A percentile compares a stretch with the other conserved stretches of the same genome.
phyloP scores from a whole-genome alignment of 2,888 invertebrate species.

The Chaitophorus viminalis region DNA sequence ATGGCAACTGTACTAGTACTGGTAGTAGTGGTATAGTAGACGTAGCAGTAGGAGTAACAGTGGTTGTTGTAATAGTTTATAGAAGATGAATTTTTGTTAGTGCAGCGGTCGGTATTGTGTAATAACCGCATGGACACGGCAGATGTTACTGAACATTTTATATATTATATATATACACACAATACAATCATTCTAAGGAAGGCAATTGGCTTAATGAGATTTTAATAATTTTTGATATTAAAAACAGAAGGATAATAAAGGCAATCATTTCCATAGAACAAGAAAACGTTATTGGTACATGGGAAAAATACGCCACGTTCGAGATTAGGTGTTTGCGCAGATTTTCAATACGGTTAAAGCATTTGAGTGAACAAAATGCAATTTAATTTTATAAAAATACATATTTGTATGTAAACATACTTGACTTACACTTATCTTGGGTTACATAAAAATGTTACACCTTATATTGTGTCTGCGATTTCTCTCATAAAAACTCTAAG shows the following conservation, averaged over 20 bases:
- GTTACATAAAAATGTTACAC: too few relatives aligned
- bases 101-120: too few relatives aligned
- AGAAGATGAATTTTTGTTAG: too few relatives aligned
- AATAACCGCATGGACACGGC: neutral
- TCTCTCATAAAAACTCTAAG: too few relatives aligned
- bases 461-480: too few relatives aligned
- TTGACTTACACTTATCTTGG: too few relatives aligned
- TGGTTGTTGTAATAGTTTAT: too few relatives aligned
- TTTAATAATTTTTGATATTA: constrained; percentile 28
- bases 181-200: neutral
- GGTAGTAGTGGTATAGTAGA: too few relatives aligned
- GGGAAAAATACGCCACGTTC: neutral
- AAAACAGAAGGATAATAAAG: neutral
- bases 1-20: too few relatives aligned
- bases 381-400: neutral
- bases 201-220: neutral
- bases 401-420: neutral
- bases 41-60: too few relatives aligned
- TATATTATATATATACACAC: too few relatives aligned
- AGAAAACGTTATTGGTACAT: neutral
- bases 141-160: neutral
- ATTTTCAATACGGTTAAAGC: constrained; percentile 6
- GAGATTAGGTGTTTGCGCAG: neutral
- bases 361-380: neutral
- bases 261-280: neutral